Evolutionary conservation across 2,113 vertebrate genomes (phyloP).

Genomic region (Halichoerus grypus): DNA sequence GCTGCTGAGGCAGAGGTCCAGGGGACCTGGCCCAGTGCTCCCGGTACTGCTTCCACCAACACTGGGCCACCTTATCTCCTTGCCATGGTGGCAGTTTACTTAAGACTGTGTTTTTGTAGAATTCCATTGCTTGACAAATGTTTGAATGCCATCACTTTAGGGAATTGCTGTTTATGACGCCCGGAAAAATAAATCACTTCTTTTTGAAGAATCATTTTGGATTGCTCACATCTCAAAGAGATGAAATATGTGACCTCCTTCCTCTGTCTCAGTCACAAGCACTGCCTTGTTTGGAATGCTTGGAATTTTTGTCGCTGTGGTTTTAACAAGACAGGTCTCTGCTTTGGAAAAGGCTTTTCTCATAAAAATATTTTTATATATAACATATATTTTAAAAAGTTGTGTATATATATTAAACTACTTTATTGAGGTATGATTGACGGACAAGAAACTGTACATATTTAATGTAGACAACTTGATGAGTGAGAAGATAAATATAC

Average conservation of each 20-base stretch:
- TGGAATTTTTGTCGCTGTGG: background rate
- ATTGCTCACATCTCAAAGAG: constrained; percentile 8
- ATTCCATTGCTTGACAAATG: constrained; percentile 13
- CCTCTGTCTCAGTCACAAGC: constrained; percentile 6
- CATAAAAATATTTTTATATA: background rate
- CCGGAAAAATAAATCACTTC: constrained; percentile 36
- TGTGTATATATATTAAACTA: background rate
- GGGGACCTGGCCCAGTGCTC: rapidly evolving
- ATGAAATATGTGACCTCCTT: constrained; percentile 10
- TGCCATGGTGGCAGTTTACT: background rate
- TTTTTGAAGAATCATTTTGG: constrained; percentile 49
- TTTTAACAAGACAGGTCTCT: background rate
- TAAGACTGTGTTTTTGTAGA: background rate
- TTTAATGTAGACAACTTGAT: background rate
- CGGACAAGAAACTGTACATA: background rate
- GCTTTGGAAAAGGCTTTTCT: background rate
- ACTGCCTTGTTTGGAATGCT: constrained; percentile 10
- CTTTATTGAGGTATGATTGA: background rate
- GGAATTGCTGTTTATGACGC: background rate
- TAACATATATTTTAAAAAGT: background rate
- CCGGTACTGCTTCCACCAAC: background rate
- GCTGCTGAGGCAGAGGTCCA: too few species aligned
- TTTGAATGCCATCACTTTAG: constrained; percentile 12
- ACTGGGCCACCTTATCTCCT: background rate
- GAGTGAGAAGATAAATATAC: background rate